These are phyloP conservation scores for Folsomia manolachei DNA, from an alignment of 2,888 invertebrate species.

Conservation along the genomic window DNA sequence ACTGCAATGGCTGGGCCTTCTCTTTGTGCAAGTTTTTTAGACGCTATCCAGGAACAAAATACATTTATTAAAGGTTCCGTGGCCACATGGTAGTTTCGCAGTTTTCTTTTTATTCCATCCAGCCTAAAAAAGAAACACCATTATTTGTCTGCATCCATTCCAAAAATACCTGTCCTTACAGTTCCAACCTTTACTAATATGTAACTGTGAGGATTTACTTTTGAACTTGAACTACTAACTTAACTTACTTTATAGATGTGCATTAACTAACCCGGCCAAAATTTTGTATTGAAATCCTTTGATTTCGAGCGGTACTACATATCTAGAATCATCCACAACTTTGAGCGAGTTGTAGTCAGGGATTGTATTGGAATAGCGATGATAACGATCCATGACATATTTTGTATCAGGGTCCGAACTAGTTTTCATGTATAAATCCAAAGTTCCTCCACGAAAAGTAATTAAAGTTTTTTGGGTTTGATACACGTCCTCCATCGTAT, in stretches of 20 bases:
- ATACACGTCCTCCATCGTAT: slow-evolving; percentile 22
- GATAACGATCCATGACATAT: neutral
- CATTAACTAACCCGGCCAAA: neutral
- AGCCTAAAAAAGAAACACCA: neutral
- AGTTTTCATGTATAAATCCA: slow-evolving; percentile 11
- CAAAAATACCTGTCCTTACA: too few species aligned
- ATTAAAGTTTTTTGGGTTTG: slow-evolving; percentile 15
- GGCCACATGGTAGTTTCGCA: slow-evolving; percentile 5
- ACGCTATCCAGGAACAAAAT: slow-evolving; percentile 24
- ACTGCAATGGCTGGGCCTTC: slow-evolving; percentile 16
- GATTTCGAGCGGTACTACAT: neutral
- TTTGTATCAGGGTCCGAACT: neutral
- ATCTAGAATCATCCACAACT: neutral
- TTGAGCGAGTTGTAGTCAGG: neutral
- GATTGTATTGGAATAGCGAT: neutral
- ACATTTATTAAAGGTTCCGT: slow-evolving; percentile 14
- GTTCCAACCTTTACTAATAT: neutral
- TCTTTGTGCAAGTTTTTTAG: slow-evolving; percentile 7
- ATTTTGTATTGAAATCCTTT: neutral
- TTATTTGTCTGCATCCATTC: too few species aligned
- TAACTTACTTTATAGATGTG: too few species aligned
- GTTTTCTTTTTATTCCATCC: neutral
- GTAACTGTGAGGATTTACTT: neutral
- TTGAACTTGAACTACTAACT: neutral
- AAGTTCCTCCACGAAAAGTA: slow-evolving; percentile 1